A percentile compares a stretch with the other conserved stretches of the same genome.
These are phyloP conservation scores for Cyrtodaria siliqua DNA, from an alignment of 2,888 invertebrate genomes.

Conservation along the genomic window DNA sequence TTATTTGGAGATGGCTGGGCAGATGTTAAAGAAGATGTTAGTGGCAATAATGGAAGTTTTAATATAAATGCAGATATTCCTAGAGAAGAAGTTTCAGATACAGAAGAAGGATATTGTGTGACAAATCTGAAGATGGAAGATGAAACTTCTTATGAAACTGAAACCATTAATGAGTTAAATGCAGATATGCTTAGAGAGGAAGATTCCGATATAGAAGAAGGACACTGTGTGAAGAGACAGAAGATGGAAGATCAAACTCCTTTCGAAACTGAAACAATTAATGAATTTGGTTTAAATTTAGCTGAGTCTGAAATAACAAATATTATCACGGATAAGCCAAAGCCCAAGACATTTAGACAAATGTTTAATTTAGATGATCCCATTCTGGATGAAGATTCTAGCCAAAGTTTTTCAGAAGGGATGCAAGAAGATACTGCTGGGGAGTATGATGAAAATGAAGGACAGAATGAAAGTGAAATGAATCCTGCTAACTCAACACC, in stretches of 20 bases:
- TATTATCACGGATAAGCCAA: neutral
- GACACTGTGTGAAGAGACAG: neutral
- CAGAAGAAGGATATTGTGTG: too few relatives aligned
- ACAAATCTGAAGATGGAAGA: too few relatives aligned
- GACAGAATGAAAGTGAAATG: neutral
- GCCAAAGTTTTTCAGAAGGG: slow-evolving; percentile 3
- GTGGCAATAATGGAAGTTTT: too few relatives aligned
- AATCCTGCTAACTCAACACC: neutral
- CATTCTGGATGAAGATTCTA: slow-evolving; percentile 26
- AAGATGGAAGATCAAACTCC: neutral
- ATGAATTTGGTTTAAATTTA: neutral
- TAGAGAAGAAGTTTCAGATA: too few relatives aligned
- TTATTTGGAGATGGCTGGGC: too few relatives aligned
- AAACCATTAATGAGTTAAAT: too few relatives aligned
- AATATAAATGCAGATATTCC: too few relatives aligned
- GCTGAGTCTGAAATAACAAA: neutral
- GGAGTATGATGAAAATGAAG: neutral
- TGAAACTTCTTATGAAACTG: too few relatives aligned
- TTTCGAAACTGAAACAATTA: neutral
- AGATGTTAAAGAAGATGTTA: too few relatives aligned
- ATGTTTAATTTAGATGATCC: slow-evolving; percentile 43
- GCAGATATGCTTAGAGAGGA: neutral
- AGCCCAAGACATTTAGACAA: slow-evolving; percentile 33
- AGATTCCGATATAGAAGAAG: neutral
- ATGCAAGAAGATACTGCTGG: slow-evolving; percentile 2